Evolutionary conservation across 2,113 vertebrate genomes (phyloP), one percentile per base, ranked within the genome.

Genomic region (Butorides virescens): DNA sequence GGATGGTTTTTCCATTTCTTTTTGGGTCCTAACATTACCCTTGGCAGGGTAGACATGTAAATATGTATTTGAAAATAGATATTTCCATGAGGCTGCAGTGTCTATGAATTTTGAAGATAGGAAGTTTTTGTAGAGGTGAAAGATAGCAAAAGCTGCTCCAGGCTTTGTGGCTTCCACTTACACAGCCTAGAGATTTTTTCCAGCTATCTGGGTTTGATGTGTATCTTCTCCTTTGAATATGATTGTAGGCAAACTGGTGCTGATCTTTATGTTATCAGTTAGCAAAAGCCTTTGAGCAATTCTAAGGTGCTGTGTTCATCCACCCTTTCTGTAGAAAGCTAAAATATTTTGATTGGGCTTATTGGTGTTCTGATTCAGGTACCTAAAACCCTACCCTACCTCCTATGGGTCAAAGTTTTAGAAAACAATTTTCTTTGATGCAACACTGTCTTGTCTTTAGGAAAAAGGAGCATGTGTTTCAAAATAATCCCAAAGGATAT

Each of bases 201-300:
- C 67, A 92, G 86, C 75, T 86, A n/a, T 75, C 73, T 91, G 68
- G 52, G 75, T 84, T 93, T 88, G 68, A 93, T 86, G 61, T 49
- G 22, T 71, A 94, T 93, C 86, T 94, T 92, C 52, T 95, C 34
- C 67, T 91, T 90, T 86, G 81, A 96, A 90, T 94, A 71, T 16
- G 39, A 84, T 86, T 80, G 72, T 62, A 67, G 75, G 59, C 32
- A 92, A 88, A 86, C 80, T 78, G 65, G 83, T 92, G 93, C 65
- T 96, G 56, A 81, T 92, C 61, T 92, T 84, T 71, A 11, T 81
- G 63, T 68, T 67, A 65, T 36, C 66, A 73, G 84, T 68, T 82
- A 94, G 62, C 21, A 91, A 92, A 87, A 94, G 22, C 77, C 66
- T 92, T 91, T 82, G 73, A 95, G 83, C 66, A 2, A 15, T 85